Percentiles rank a stretch among this genome's conserved stretches.
Conservation (phyloP, 2,797 vertebrate species). For the Gadopsis bispinosus region DNA sequence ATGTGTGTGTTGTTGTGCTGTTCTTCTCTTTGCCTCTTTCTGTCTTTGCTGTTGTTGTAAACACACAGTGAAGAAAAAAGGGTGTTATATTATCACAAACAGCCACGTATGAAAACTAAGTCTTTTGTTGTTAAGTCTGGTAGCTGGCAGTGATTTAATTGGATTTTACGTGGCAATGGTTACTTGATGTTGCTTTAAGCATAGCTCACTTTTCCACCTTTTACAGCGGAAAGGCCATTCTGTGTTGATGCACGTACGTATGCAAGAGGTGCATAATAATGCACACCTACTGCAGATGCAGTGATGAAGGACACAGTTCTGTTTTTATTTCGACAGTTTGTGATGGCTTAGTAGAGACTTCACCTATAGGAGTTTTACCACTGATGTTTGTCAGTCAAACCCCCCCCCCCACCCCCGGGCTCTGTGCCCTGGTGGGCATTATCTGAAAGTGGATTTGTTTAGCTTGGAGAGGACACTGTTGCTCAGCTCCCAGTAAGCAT, state of each 20-base stretch:
- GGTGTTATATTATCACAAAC: neutral
- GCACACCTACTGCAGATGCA: neutral
- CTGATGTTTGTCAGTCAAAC: neutral
- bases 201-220: neutral
- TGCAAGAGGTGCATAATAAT: neutral
- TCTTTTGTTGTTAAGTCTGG: neutral
- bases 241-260: neutral
- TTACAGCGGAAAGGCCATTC: neutral
- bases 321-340: neutral
- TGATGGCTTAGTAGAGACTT: neutral
- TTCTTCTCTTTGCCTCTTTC: conserved; percentile 12
- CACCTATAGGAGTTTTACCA: neutral
- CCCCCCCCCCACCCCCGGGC: neutral
- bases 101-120: neutral
- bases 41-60: conserved; percentile 12
- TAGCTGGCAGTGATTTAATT: neutral
- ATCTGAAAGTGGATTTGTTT: conserved; percentile 66
- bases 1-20: conserved; percentile 48
- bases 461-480: conserved; percentile 54
- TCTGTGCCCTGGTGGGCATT: conserved; percentile 35
- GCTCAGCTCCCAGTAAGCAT: conserved; percentile 51
- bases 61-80: neutral
- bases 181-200: neutral
- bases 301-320: neutral
- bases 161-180: neutral